These are phyloP conservation scores for Tyrannus savana DNA, from an alignment of 2,113 vertebrate species.

Conservation along the genomic window DNA sequence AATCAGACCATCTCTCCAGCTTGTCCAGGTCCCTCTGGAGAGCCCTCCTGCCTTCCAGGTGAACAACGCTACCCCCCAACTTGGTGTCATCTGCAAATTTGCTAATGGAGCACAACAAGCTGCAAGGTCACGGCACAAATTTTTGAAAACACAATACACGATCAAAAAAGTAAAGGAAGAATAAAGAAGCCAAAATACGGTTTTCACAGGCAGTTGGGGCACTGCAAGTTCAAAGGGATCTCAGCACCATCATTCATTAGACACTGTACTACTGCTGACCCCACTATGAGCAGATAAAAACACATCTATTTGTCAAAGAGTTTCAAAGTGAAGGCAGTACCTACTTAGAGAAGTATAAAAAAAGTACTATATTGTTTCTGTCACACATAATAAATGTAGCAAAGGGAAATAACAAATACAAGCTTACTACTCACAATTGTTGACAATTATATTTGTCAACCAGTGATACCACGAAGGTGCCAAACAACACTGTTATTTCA, in stretches of 20 bases:
- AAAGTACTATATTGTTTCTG: not conserved
- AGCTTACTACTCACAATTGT: not conserved
- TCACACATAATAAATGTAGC: not conserved
- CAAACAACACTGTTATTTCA: not conserved
- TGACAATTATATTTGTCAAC: not conserved
- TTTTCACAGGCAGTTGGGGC: not conserved
- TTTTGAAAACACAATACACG: not conserved
- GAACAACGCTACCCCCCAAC: too few species aligned
- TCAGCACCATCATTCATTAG: not conserved
- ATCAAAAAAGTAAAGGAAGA: not conserved
- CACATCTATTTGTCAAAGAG: not conserved
- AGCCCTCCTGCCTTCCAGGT: too few species aligned
- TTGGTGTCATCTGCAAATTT: too few species aligned
- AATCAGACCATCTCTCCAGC: too few species aligned
- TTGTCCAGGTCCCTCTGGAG: too few species aligned
- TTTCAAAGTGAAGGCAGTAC: not conserved
- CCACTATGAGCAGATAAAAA: not conserved
- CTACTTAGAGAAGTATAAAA: not conserved
- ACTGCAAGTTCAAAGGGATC: not conserved
- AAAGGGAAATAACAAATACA: not conserved
- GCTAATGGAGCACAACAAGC: not conserved
- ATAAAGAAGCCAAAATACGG: not conserved
- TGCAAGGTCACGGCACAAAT: not conserved
- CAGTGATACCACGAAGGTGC: not conserved
- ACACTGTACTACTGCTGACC: not conserved